Evolutionary conservation across 2,797 vertebrate species (phyloP).

Genomic region (Phrynocephalus forsythii): DNA sequence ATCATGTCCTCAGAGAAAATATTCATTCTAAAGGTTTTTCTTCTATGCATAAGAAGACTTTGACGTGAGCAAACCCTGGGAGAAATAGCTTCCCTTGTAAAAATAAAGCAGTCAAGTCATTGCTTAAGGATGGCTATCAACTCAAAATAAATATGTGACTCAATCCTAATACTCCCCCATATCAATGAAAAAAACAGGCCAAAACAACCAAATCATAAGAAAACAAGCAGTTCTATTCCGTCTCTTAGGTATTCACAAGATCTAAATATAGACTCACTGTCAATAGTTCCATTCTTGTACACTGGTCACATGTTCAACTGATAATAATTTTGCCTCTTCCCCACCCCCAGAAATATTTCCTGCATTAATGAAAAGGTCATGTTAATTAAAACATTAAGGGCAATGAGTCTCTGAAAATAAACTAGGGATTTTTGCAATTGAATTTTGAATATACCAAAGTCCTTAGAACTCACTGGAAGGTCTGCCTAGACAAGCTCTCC

Average conservation of each 20-base stretch:
- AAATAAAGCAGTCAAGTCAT: constrained; percentile 26
- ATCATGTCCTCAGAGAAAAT: constrained; percentile 1
- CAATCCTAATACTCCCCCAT: constrained; percentile 18
- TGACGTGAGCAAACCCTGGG: constrained; percentile 3
- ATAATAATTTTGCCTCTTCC: background rate
- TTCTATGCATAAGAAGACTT: constrained; percentile 1
- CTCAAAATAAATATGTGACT: constrained; percentile 37
- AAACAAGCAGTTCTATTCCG: constrained; percentile 6
- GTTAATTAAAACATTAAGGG: background rate
- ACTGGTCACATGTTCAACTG: background rate
- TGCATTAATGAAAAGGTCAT: background rate
- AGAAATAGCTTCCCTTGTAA: constrained; percentile 11
- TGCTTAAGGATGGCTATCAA: background rate
- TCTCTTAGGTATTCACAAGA: background rate
- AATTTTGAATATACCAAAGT: background rate
- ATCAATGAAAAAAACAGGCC: background rate
- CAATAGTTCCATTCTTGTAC: background rate
- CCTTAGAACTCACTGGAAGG: too few species aligned
- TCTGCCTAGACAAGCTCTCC: too few species aligned
- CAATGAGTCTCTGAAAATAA: background rate
- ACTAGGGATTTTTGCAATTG: background rate
- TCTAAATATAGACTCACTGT: constrained; percentile 2
- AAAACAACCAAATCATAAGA: background rate
- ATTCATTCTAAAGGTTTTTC: background rate
- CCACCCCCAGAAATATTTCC: background rate